A percentile compares a stretch with the other conserved stretches of the same genome.
phyloP scores from a whole-genome alignment of 1,140 invertebrate genomes.

The Orchestia grillus region DNA sequence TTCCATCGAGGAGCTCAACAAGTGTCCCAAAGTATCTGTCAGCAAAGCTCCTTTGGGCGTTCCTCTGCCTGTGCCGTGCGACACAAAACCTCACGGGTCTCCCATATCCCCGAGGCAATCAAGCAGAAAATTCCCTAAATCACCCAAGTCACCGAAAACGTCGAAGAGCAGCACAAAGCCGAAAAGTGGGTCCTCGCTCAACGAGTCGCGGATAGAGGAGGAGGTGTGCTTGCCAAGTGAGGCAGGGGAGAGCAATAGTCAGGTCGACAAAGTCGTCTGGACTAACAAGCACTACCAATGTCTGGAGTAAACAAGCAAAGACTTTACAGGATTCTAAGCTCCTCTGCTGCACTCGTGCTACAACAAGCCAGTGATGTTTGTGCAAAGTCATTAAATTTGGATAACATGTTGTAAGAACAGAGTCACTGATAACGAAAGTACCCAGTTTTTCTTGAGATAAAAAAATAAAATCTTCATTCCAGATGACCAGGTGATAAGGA shows the following conservation, averaged over 20 bases:
- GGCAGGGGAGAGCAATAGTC: not conserved
- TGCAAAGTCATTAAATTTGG: not conserved
- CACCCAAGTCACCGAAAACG: not conserved
- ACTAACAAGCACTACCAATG: not conserved
- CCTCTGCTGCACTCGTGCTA: not conserved
- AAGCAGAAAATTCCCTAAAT: slow-evolving; percentile 36
- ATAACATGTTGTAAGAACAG: not conserved
- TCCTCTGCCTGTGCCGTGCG: not conserved
- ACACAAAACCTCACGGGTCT: not conserved
- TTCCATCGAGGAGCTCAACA: slow-evolving; percentile 25
- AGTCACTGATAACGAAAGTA: not conserved
- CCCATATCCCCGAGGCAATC: slow-evolving; percentile 44
- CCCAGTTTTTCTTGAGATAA: not conserved
- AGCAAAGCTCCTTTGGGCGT: slow-evolving; percentile 44
- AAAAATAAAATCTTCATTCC: not conserved
- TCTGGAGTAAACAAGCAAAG: not conserved
- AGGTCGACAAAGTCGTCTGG: not conserved
- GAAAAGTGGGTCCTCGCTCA: not conserved
- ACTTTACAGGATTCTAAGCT: not conserved
- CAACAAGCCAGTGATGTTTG: not conserved
- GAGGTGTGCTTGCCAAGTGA: not conserved
- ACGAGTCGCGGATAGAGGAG: not conserved
- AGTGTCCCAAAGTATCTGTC: slow-evolving; percentile 17
- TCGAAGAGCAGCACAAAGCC: not conserved
- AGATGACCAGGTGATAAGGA: no score